Base-by-base conservation (phyloP, 2,797 vertebrate genomes). In the Rhynchotus rufescens region DNA sequence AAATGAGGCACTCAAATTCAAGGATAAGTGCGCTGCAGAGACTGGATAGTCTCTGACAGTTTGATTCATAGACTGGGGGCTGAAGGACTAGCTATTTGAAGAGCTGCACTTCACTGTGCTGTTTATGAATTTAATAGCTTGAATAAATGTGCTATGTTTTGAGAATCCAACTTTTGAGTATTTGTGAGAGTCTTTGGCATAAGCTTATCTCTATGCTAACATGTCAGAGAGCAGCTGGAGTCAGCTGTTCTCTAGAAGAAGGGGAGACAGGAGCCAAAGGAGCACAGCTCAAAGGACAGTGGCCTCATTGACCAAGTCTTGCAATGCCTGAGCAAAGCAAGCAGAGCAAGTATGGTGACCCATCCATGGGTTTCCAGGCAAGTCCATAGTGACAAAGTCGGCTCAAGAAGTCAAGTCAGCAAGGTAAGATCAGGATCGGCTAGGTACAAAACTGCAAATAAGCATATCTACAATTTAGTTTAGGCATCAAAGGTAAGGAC, bases 41-140 rank as follows among this genome's bases (percentile, higher is more conserved):
- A 51, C 4, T 34, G 19, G 26, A 23, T 25, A 56, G 17, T 44
- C 36, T 51, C 42, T 52, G 56, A n/a, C 12, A 61, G 44, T 4
- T 9, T 1, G 3, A 74, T 67, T 11, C 28, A 20, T 26, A 80
- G 22, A 2, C 12, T 28, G 8, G 13, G 4, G 51, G 20, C 1
- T 5, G 57, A 19, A 66, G 28, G 36, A 44, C 13, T 4, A 0
- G 9, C 16, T 10, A 8, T 28, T 15, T 82, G 51, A 28, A 77
- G 72, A 80, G 7, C 51, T 69, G 26, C 38, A 32, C 25, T 15
- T 59, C 60, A 16, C 13, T 30, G 12, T 40, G n/a, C 10, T 26
- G 23, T 28, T 78, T 45, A 32, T 17, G 47, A 44, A 72, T 73
- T 25, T 23, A 80, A 69, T 22, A 21, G 13, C 13, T 67, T 64